These are phyloP conservation scores for Lutjanus argentimaculatus DNA, from an alignment of 2,797 vertebrate species.

Conservation along the genomic window DNA sequence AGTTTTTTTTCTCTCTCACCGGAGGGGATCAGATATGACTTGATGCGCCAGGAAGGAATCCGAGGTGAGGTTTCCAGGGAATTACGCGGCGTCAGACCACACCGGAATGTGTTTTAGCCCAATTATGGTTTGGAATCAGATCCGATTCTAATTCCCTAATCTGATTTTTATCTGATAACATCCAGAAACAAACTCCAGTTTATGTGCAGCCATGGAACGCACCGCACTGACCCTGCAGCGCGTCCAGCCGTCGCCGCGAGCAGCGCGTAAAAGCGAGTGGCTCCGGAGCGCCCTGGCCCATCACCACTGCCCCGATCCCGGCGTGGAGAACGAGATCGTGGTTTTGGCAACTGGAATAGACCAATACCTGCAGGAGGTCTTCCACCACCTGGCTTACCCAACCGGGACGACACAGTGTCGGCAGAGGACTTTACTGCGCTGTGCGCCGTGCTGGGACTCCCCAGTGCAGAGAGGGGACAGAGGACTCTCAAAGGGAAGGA, in stretches of 20 bases:
- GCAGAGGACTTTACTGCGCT: slow-evolving; percentile 83
- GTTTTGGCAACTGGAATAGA: slow-evolving; percentile 87
- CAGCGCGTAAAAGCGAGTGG: slow-evolving; percentile 85
- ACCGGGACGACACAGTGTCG: slow-evolving; percentile 76
- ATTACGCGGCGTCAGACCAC: not conserved
- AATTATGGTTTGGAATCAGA: not conserved
- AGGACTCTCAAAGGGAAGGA: not conserved
- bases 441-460: slow-evolving; percentile 82
- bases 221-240: slow-evolving; percentile 22
- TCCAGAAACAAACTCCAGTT: not conserved
- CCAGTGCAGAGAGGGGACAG: slow-evolving; percentile 11
- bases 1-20: slow-evolving; percentile 4
- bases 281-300: slow-evolving; percentile 83
- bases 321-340: slow-evolving; percentile 84
- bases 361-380: slow-evolving; percentile 89
- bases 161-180: not conserved
- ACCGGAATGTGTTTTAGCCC: too few relatives aligned
- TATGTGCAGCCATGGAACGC: slow-evolving; percentile 53
- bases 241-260: slow-evolving; percentile 49
- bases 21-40: slow-evolving; percentile 39
- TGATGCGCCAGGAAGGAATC: slow-evolving; percentile 27
- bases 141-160: rapidly evolving
- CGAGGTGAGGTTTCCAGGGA: slow-evolving; percentile 18
- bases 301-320: slow-evolving; percentile 78
- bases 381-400: slow-evolving; percentile 84